phyloP scores from a whole-genome alignment of 2,888 invertebrate genomes.

The Xanthia icteritia region DNA sequence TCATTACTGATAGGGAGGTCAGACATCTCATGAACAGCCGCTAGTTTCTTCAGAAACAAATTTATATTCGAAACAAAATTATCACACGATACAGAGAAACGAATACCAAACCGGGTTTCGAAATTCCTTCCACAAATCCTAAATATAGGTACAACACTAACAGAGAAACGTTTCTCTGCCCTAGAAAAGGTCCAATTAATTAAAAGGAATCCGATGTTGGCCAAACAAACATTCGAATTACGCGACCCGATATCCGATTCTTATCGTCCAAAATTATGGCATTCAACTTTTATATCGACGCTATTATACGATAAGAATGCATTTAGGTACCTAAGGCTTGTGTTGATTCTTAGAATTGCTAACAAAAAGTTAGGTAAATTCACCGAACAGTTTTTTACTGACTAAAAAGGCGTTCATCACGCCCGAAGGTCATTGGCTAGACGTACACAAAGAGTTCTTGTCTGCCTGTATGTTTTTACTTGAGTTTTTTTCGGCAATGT shows the following conservation, averaged over 20 bases:
- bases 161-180: slow-evolving; percentile 60
- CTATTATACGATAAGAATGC: slow-evolving; percentile 82
- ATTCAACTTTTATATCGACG: slow-evolving; percentile 80
- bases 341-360: slow-evolving; percentile 82
- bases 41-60: slow-evolving; percentile 31
- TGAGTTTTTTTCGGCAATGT: slow-evolving; percentile 84
- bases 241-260: slow-evolving; percentile 69
- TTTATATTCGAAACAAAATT: slow-evolving; percentile 36
- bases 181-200: slow-evolving; percentile 77
- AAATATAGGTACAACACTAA: slow-evolving; percentile 13
- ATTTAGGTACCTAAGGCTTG: slow-evolving; percentile 77
- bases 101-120: slow-evolving; percentile 35
- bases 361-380: slow-evolving; percentile 89
- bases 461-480: slow-evolving; percentile 84
- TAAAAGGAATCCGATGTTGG: slow-evolving; percentile 66
- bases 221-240: slow-evolving; percentile 69
- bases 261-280: slow-evolving; percentile 87
- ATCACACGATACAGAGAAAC: slow-evolving; percentile 40
- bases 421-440: slow-evolving; percentile 86
- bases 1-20: slow-evolving; percentile 31
- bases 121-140: slow-evolving; percentile 51
- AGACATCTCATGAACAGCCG: slow-evolving; percentile 25
- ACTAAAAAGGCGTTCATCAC: slow-evolving; percentile 88
- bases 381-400: slow-evolving; percentile 87
- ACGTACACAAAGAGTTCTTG: slow-evolving; percentile 88